A percentile compares a stretch with the other conserved stretches of the same genome.
Conservation (phyloP, 1,140 invertebrate genomes). For the Reticulitermes speratus region DNA sequence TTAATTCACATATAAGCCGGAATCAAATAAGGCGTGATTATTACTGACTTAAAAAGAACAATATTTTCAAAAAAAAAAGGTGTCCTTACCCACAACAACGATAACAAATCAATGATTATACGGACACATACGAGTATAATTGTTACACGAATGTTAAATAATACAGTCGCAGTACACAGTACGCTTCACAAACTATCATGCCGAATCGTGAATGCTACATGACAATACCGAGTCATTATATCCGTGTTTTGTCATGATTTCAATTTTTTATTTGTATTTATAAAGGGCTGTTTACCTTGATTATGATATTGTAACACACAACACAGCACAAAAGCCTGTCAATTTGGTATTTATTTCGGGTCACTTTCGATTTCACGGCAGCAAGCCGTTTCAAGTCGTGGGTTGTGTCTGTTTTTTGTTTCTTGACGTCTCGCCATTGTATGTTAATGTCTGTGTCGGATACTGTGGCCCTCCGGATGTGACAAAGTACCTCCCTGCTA, state of each 20-base stretch:
- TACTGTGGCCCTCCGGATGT: not conserved
- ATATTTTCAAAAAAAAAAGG: too few relatives aligned
- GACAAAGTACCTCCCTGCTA: not conserved
- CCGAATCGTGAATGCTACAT: not conserved
- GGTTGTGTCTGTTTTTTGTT: not conserved
- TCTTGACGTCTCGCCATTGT: not conserved
- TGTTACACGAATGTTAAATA: too few relatives aligned
- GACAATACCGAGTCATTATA: not conserved
- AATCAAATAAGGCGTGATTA: too few relatives aligned
- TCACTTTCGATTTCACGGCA: constrained; percentile 15
- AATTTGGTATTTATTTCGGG: constrained; percentile 14
- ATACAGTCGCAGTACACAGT: too few relatives aligned
- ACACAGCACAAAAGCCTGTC: not conserved
- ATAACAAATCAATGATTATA: too few relatives aligned
- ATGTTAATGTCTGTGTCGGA: constrained; percentile 14
- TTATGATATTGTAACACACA: not conserved
- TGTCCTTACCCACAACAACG: too few relatives aligned
- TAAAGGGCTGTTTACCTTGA: not conserved
- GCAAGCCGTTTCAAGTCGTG: not conserved
- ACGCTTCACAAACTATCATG: not conserved
- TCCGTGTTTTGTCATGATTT: not conserved
- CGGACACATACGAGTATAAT: too few relatives aligned
- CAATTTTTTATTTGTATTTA: not conserved
- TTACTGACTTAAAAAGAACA: too few relatives aligned
- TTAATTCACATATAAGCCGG: too few relatives aligned